Conservation (phyloP, 2,888 invertebrate genomes). For the Balanococcus diminutus region DNA sequence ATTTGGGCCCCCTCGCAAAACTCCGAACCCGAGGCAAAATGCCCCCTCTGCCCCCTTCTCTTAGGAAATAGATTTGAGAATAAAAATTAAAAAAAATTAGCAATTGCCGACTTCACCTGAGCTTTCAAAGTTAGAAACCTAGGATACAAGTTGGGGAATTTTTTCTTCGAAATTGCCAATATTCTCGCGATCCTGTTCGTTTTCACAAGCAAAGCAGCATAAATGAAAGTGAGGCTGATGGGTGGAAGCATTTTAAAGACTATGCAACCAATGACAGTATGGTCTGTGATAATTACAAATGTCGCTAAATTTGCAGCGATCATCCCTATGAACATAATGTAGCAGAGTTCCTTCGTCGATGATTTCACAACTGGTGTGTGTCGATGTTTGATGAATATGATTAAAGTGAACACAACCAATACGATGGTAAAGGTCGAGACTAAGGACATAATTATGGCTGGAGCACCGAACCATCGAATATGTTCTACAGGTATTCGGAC, state of each 20-base stretch:
- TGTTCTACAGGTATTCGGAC: background rate
- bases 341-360: constrained; percentile 71
- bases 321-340: constrained; percentile 71
- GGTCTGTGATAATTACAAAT: constrained; percentile 71
- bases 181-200: constrained; percentile 79
- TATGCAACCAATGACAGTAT: constrained; percentile 67
- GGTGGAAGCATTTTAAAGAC: constrained; percentile 68
- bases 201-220: constrained; percentile 76
- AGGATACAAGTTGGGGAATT: constrained; percentile 73
- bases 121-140: constrained; percentile 70
- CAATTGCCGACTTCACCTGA: constrained; percentile 61
- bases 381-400: constrained; percentile 71
- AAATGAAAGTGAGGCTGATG: constrained; percentile 75
- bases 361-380: constrained; percentile 80
- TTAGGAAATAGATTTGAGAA: too few species aligned
- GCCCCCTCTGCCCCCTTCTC: too few species aligned
- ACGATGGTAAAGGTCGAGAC: constrained; percentile 69
- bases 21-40: too few species aligned
- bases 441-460: constrained; percentile 70
- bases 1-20: too few species aligned
- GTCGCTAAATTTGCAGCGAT: constrained; percentile 67
- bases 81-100: background rate
- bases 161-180: constrained; percentile 73
- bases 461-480: constrained; percentile 66
- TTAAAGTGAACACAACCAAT: constrained; percentile 67